Base-by-base conservation (phyloP, 2,113 vertebrate genomes). In the Pterocles gutturalis region DNA sequence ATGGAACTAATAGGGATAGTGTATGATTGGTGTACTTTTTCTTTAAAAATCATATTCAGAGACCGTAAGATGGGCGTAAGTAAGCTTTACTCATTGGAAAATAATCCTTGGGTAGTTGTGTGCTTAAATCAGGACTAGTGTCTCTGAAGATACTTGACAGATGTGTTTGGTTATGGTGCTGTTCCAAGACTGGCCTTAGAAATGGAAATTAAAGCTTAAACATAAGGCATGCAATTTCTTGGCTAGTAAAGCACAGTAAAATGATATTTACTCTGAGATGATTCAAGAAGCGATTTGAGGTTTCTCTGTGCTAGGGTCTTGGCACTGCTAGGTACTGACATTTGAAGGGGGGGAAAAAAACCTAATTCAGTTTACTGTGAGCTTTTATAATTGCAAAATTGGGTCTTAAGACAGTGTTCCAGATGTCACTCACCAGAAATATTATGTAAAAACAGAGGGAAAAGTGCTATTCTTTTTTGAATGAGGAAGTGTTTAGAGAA, bases 141-240 rank as follows among this genome's bases (percentile, higher is more conserved):
- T 58, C 78, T 66, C 26, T 95, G 75, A 73, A 77, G 65, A 8
- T 36, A 25, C 29, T 78, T 64, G 82, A 31, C 83, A 92, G 79
- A 77, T 92, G 70, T 43, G n/a, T 58, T 90, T 88, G 34, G 64
- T 73, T 90, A 38, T 33, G 24, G 41, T 67, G 19, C 55, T 2
- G 1, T 58, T 58, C 33, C 33, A 21, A 80, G 46, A 20, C 29
- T n/a, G 82, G 13, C 31, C 53, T 80, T 75, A 71, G 38, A 83
- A 88, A 66, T 89, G 64, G 90, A 94, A 95, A 94, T 93, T 81
- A 53, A 77, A 92, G 67, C 55, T 94, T 88, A 45, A 57, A 53
- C 51, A 24, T 33, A 66, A 93, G 33, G 43, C 72, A 67, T 55
- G 51, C 49, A 10, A 19, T 57, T 80, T 58, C 38, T 95, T 93